Evolutionary conservation across 2,797 vertebrate genomes (phyloP), one percentile per base, ranked within the genome.

Genomic region (Remorina albescens): DNA sequence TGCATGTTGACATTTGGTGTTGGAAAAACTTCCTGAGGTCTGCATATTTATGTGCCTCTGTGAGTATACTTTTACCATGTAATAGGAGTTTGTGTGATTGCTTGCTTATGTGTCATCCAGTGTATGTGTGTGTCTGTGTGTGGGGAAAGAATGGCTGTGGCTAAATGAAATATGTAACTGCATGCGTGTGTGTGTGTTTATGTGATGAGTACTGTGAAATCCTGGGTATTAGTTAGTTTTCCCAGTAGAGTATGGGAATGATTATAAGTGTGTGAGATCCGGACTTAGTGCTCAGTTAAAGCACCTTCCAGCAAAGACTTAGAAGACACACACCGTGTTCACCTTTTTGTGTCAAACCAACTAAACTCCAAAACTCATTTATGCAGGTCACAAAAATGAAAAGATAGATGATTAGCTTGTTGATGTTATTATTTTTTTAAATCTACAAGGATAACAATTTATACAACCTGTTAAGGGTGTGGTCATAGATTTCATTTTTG

Each of bases 21-120:
- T 88, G 90, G 86, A 88, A 88, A 90, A 87, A 84, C 81, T 82
- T 91, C 85, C 88, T 84, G 86, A 88, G 88, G 85, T 90, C 83
- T 83, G 84, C 88, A 85, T 91, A 87, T 91, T 91, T 90, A 67
- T 86, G 81, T 84, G 88, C 83, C 81, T 89, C 76, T 93, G 91
- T 91, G 91, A 90, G 91, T 91, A 89, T 87, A 91, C 87, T 86
- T 89, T 90, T 89, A 89, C 87, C 86, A 88, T 92, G 84, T 92
- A 86, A 88, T 87, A 78, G 76, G 79, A 84, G 79, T 85, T 80
- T 84, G 81, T 78, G 85, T 87, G 86, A 88, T 89, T 91, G 88
- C 87, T 84, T 89, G 80, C 82, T 82, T 86, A 78, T 89, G 85
- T 83, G 85, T 87, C 82, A 81, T 75, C 5, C 34, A 60, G 67